phyloP scores from a whole-genome alignment of 2,888 invertebrate genomes.

The Litoditis marina region DNA sequence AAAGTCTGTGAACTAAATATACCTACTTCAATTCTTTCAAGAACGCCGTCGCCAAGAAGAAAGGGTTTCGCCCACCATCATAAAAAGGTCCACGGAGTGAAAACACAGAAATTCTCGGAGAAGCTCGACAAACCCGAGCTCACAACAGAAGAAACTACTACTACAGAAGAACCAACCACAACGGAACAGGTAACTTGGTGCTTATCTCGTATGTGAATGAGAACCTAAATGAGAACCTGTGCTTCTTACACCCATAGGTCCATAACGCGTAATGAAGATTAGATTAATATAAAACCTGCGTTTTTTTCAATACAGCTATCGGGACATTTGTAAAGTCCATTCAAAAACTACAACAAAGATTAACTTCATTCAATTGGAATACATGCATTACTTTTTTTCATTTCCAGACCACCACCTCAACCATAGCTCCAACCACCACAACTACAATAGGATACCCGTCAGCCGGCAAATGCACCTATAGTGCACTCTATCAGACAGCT shows the following conservation, averaged over 20 bases:
- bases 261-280: not conserved
- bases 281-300: no score
- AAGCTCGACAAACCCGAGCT: no score
- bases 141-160: constrained; percentile 25
- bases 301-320: not conserved
- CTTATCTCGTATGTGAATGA: no score
- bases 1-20: no score
- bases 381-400: no score
- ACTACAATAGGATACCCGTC: constrained; percentile 44
- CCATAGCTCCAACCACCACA: constrained; percentile 23
- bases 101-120: constrained; percentile 37
- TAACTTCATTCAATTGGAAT: no score
- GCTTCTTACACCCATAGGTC: not conserved
- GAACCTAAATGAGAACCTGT: no score
- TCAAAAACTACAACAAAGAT: not conserved
- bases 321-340: not conserved
- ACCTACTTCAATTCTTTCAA: no score
- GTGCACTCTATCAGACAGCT: constrained; percentile 57
- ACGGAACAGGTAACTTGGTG: not conserved
- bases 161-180: not conserved
- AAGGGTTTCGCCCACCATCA: no score
- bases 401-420: constrained; percentile 22
- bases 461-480: constrained; percentile 55
- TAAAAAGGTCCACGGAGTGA: constrained; percentile 28
- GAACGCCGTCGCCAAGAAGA: no score